Evolutionary conservation across 1,140 invertebrate genomes (phyloP).

Genomic region (Leptoteleia sp.): DNA sequence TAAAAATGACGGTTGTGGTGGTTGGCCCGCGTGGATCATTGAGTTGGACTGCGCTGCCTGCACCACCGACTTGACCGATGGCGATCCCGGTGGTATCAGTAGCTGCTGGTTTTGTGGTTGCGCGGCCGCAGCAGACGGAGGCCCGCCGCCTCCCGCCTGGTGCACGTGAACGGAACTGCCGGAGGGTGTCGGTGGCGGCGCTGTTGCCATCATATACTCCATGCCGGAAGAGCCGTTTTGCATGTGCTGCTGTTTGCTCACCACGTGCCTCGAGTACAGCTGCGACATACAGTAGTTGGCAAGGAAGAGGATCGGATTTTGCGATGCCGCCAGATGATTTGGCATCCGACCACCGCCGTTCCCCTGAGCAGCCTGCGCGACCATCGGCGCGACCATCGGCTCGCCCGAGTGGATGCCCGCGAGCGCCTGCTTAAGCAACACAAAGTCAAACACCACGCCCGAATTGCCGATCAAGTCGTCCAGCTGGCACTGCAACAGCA

Average conservation of each 20-base stretch:
- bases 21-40: too few species aligned
- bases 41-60: too few species aligned
- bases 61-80: too few species aligned
- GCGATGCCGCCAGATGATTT: slow-evolving; percentile 75
- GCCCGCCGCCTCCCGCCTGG: too few species aligned
- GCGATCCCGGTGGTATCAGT: too few species aligned
- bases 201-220: slow-evolving; percentile 79
- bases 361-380: slow-evolving; percentile 73
- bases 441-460: slow-evolving; percentile 85
- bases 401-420: slow-evolving; percentile 83
- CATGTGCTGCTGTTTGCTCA: slow-evolving; percentile 82
- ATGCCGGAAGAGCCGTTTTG: slow-evolving; percentile 82
- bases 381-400: too few species aligned
- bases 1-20: too few species aligned
- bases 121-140: too few species aligned
- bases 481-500: slow-evolving; percentile 86
- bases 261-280: slow-evolving; percentile 85
- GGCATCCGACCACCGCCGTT: slow-evolving; percentile 79
- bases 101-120: too few species aligned
- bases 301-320: slow-evolving; percentile 86
- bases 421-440: slow-evolving; percentile 84
- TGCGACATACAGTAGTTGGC: slow-evolving; percentile 88
- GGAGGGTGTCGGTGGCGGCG: slow-evolving; percentile 68
- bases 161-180: too few species aligned
- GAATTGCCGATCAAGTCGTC: slow-evolving; percentile 87